phyloP scores from a whole-genome alignment of 1,140 invertebrate species.

The Pristionchus pacificus region DNA sequence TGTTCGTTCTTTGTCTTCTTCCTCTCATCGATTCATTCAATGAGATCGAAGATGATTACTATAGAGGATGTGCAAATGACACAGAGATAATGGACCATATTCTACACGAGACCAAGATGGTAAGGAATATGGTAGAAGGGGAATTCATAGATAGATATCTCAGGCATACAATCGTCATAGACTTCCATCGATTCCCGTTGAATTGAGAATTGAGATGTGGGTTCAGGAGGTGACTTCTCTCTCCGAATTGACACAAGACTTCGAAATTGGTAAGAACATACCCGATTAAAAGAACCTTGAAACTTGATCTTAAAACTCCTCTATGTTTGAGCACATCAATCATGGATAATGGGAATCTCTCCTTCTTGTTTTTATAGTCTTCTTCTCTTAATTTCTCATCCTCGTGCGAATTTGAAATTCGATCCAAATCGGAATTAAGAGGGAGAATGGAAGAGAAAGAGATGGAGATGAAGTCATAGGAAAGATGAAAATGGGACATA shows the following conservation, averaged over 20 bases:
- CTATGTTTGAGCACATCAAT: background rate
- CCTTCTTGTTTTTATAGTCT: background rate
- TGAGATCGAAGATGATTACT: too few relatives aligned
- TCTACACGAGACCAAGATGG: conserved; percentile 44
- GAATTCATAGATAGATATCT: too few relatives aligned
- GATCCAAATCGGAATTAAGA: too few relatives aligned
- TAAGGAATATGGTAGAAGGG: background rate
- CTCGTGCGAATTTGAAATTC: too few relatives aligned
- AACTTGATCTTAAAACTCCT: background rate
- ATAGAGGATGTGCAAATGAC: conserved; percentile 55
- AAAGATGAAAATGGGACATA: too few relatives aligned
- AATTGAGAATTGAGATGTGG: conserved; percentile 55
- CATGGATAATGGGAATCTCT: conserved; percentile 8
- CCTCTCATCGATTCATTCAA: background rate
- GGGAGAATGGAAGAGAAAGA: too few relatives aligned
- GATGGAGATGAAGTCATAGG: too few relatives aligned
- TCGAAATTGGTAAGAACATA: conserved; percentile 52
- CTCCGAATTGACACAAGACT: conserved; percentile 56
- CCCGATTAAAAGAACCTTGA: background rate
- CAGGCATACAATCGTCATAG: conserved; percentile 51
- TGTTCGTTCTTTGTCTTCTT: background rate
- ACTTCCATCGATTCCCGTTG: conserved; percentile 49
- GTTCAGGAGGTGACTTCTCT: conserved; percentile 51
- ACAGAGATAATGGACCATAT: conserved; percentile 57
- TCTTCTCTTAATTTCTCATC: too few relatives aligned